Conservation (phyloP, 2,797 vertebrate genomes). For the Lates japonicus region DNA sequence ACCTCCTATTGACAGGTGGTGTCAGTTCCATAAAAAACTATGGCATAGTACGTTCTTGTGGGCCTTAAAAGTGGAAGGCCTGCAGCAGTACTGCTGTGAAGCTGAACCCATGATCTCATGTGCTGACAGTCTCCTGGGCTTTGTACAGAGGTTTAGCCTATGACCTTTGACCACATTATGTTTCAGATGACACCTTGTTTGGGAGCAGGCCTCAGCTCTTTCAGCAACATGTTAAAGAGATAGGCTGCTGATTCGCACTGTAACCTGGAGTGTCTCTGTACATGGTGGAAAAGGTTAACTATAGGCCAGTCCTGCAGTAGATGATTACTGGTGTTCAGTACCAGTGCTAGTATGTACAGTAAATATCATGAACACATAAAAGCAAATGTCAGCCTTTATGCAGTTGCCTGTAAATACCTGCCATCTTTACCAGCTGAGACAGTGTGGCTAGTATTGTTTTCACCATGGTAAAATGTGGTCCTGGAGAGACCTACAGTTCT, state of each 20-base stretch:
- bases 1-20: slow-evolving; percentile 8
- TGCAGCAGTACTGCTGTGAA: not conserved
- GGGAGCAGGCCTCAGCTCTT: slow-evolving; percentile 4
- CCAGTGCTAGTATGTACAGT: too few relatives aligned
- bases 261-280: not conserved
- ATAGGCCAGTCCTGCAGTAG: not conserved
- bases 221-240: not conserved
- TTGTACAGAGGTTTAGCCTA: slow-evolving; percentile 38
- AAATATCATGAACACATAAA: too few relatives aligned
- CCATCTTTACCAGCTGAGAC: too few relatives aligned
- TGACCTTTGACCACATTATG: slow-evolving; percentile 28
- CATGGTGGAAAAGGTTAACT: not conserved
- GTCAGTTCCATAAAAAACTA: slow-evolving; percentile 21
- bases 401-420: too few relatives aligned
- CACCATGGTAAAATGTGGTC: too few relatives aligned
- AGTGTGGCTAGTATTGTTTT: too few relatives aligned
- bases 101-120: slow-evolving; percentile 31
- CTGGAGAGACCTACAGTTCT: too few relatives aligned
- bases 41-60: slow-evolving; percentile 5
- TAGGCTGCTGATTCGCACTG: not conserved
- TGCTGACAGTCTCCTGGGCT: slow-evolving; percentile 28
- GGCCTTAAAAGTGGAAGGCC: not conserved
- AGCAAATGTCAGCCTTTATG: too few relatives aligned
- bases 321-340: not conserved
- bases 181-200: slow-evolving; percentile 8